These are phyloP conservation scores for Lagodon rhomboides DNA, from an alignment of 2,797 vertebrate species.

Conservation along the genomic window DNA sequence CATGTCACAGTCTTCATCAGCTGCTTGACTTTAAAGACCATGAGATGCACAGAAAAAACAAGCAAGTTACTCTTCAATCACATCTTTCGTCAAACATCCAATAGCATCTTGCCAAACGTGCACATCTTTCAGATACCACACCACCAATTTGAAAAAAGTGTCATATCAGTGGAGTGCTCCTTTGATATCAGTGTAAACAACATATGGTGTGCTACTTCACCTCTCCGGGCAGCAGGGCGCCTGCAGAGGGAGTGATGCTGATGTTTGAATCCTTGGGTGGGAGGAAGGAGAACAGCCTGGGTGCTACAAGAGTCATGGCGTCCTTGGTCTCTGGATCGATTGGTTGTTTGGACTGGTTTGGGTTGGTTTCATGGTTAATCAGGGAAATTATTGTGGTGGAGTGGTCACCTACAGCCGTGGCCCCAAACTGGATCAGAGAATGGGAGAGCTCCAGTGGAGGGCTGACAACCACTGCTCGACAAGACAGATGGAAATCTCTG, in stretches of 20 bases:
- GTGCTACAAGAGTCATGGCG: conserved; percentile 65
- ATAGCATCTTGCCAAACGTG: background rate
- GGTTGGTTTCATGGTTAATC: conserved; percentile 76
- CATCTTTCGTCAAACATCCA: background rate
- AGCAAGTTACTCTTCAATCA: no score
- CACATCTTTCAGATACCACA: background rate
- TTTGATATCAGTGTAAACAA: conserved; percentile 22
- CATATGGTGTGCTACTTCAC: conserved; percentile 68
- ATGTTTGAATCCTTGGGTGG: conserved; percentile 84
- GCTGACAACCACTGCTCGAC: conserved; percentile 88
- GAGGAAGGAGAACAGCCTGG: conserved; percentile 89
- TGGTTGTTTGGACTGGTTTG: conserved; percentile 68
- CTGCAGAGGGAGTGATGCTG: conserved; percentile 87
- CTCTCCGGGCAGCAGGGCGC: conserved; percentile 90
- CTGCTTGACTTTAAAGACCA: no score
- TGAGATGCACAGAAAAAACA: no score
- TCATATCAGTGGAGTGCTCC: background rate
- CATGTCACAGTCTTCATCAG: no score
- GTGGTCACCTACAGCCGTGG: conserved; percentile 87
- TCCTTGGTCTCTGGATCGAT: conserved; percentile 66
- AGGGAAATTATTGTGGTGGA: conserved; percentile 87
- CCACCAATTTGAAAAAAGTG: background rate
- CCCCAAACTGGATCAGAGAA: conserved; percentile 89
- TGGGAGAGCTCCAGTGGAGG: conserved; percentile 92
- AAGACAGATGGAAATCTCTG: conserved; percentile 91